Evolutionary conservation across 2,888 invertebrate species (phyloP), one percentile per base, ranked within the genome.

Genomic region (Eustalomyia histrio): DNA sequence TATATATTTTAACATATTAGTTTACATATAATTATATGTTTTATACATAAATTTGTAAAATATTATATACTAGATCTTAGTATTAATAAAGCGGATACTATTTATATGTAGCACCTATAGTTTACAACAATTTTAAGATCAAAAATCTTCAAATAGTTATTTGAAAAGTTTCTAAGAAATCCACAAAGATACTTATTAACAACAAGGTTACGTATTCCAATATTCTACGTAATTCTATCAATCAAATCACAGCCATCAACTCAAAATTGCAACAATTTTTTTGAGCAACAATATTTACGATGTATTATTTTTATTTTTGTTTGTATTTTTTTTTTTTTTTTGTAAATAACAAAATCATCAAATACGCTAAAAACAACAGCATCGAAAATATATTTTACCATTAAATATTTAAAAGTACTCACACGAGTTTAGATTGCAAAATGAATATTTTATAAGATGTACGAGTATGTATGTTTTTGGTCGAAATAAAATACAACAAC

Each of bases 361-460:
- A 69, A 72, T 78, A 67, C 65, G 65, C 60, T 67, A 58, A 29
- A 29, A 29, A 29, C 29, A 29, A 29, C 5, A 29, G 7, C 55
- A 61, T 10, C 53, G n/a, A 57, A 71, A 71, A 65, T 81, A 74
- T 78, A 74, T 63, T 53, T 12, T 57, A 60, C 50, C 71, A 87
- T 84, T 83, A 90, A 90, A 90, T 88, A 90, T 90, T 89, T 87
- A 90, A 85, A 85, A 86, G 86, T 87, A 88, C 90, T 90, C 89
- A 90, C 90, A 90, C 90, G 90, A 89, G 90, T 88, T 90, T 90
- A 90, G 90, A 90, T 90, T 90, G 89, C 88, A 86, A 89, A 89
- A 90, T 90, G 88, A 90, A 90, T 90, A 88, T 90, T 90, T 90
- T 57, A 84, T 83, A 72, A 80, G 76, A 63, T 50, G 65, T 74